These are phyloP conservation scores for Bothrops alternatus DNA, from an alignment of 2,797 vertebrate species.

Conservation along the genomic window DNA sequence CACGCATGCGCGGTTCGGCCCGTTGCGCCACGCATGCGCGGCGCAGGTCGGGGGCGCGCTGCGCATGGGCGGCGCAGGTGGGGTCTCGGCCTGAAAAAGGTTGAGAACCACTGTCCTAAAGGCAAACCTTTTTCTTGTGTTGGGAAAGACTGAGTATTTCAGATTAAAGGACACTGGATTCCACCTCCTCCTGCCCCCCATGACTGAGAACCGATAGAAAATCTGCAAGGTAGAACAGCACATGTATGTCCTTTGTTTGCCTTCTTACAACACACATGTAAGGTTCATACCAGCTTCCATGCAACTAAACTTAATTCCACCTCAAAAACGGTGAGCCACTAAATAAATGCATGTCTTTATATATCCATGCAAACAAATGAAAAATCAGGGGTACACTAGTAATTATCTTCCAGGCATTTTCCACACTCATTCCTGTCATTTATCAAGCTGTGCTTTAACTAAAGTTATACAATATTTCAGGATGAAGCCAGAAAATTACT, in stretches of 20 bases:
- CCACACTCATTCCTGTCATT: background rate
- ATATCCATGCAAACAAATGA: background rate
- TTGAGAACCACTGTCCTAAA: no score
- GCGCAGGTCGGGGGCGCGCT: no score
- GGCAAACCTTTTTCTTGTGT: background rate
- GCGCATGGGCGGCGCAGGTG: no score
- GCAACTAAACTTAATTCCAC: background rate
- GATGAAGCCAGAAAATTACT: background rate
- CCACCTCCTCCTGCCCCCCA: background rate
- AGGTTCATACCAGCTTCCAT: background rate
- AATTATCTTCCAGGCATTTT: background rate
- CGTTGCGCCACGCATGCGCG: no score
- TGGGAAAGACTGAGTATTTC: background rate
- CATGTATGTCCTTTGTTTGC: background rate
- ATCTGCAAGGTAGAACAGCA: background rate
- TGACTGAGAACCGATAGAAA: background rate
- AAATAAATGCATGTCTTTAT: background rate
- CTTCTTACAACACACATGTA: background rate
- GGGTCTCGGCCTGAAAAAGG: no score
- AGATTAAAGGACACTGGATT: background rate
- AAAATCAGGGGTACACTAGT: background rate
- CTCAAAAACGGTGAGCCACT: background rate
- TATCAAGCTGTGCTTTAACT: background rate
- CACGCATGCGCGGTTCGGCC: no score
- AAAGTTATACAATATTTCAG: background rate